Conservation (phyloP, 2,888 invertebrate species). For the Ophion ellenae region DNA sequence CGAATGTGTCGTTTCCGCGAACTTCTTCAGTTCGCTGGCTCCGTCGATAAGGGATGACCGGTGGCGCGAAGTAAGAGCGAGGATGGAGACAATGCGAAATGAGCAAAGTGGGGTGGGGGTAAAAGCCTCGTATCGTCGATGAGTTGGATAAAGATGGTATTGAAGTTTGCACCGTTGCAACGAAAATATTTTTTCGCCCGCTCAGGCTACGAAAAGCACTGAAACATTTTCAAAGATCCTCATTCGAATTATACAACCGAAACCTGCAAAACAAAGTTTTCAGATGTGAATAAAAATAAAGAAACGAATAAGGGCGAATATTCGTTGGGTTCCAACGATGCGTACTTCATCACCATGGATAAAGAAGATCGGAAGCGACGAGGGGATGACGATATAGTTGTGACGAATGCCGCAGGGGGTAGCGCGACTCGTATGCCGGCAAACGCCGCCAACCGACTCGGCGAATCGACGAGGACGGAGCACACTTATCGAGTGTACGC, state of each 20-base stretch:
- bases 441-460: constrained; percentile 35
- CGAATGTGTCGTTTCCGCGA: constrained; percentile 4
- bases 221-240: too few species aligned
- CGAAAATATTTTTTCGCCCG: too few species aligned
- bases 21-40: constrained; percentile 29
- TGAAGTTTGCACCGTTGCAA: too few species aligned
- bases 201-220: too few species aligned
- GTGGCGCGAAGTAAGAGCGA: background rate
- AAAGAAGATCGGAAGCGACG: constrained; percentile 73
- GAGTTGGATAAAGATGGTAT: constrained; percentile 73
- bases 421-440: constrained; percentile 73
- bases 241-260: too few species aligned
- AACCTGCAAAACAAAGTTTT: too few species aligned
- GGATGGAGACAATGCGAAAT: background rate
- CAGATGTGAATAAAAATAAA: too few species aligned
- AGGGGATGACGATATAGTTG: constrained; percentile 72
- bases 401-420: constrained; percentile 76
- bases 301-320: too few species aligned
- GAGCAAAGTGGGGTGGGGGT: background rate
- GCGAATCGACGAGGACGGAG: constrained; percentile 61
- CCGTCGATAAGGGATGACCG: constrained; percentile 60
- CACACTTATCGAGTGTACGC: constrained; percentile 69
- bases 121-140: constrained; percentile 29
- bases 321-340: too few species aligned
- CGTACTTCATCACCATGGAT: constrained; percentile 31